Percentiles rank a stretch among this genome's conserved stretches.
These are phyloP conservation scores for Dexiosoma caninum DNA, from an alignment of 2,888 invertebrate genomes.

Conservation along the genomic window DNA sequence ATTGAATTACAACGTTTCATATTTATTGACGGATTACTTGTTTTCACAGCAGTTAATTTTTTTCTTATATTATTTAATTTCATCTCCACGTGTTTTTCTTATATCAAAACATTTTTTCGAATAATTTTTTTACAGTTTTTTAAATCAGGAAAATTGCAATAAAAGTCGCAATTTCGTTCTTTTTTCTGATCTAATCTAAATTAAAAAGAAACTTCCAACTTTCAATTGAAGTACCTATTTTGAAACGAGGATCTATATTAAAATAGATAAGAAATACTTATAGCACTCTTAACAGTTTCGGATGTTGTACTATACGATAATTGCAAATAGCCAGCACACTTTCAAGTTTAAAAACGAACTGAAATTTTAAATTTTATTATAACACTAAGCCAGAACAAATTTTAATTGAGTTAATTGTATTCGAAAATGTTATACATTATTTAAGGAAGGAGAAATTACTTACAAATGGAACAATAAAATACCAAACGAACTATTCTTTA, in stretches of 20 bases:
- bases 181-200: no score
- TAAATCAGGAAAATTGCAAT: no score
- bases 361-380: background rate
- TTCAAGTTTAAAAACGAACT: constrained; percentile 37
- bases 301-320: background rate
- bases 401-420: background rate
- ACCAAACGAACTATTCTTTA: background rate
- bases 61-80: no score
- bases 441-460: background rate
- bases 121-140: no score
- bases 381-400: background rate
- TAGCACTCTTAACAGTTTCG: background rate
- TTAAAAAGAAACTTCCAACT: background rate
- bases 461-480: background rate
- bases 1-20: no score
- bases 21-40: no score
- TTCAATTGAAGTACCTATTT: constrained; percentile 1
- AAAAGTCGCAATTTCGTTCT: no score
- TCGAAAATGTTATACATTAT: background rate
- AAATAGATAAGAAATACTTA: background rate
- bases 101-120: no score
- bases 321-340: background rate
- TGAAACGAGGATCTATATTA: background rate
- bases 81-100: no score
- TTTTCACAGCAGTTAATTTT: no score